phyloP scores from a whole-genome alignment of 2,888 invertebrate species.

The Dryobota labecula region DNA sequence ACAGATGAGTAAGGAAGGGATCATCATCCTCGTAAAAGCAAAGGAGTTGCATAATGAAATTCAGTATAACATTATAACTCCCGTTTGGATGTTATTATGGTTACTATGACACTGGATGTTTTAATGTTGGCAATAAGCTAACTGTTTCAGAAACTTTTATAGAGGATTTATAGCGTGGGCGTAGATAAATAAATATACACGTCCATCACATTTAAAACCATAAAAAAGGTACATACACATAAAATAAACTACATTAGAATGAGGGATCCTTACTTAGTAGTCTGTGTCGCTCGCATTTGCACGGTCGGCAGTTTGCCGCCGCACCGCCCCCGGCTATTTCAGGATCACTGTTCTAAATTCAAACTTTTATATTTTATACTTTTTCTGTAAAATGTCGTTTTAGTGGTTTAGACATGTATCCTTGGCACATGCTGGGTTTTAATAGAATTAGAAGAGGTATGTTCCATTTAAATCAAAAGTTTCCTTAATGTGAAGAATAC shows the following conservation, averaged over 20 bases:
- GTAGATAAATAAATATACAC: not conserved
- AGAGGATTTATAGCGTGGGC: no score
- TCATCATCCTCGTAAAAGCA: no score
- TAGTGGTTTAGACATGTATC: conserved; percentile 20
- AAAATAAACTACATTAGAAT: conserved; percentile 23
- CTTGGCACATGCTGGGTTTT: conserved; percentile 18
- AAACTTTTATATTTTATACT: conserved; percentile 52
- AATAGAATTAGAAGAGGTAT: conserved; percentile 15
- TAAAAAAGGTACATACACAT: conserved; percentile 3
- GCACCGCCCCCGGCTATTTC: conserved; percentile 52
- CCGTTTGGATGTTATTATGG: no score
- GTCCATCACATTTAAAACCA: not conserved
- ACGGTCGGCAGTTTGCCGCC: conserved; percentile 47
- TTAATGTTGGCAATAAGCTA: no score
- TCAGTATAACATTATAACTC: no score
- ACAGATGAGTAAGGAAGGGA: no score
- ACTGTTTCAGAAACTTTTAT: no score
- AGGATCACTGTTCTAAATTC: conserved; percentile 58
- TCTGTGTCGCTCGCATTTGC: conserved; percentile 44
- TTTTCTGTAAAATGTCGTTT: conserved; percentile 42
- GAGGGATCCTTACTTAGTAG: conserved; percentile 40
- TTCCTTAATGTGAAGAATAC: not conserved
- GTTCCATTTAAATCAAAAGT: not conserved
- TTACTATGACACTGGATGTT: no score
- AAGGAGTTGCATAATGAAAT: no score